Evolutionary conservation across 2,888 invertebrate genomes (phyloP).

Genomic region (Helicoverpa assulta): DNA sequence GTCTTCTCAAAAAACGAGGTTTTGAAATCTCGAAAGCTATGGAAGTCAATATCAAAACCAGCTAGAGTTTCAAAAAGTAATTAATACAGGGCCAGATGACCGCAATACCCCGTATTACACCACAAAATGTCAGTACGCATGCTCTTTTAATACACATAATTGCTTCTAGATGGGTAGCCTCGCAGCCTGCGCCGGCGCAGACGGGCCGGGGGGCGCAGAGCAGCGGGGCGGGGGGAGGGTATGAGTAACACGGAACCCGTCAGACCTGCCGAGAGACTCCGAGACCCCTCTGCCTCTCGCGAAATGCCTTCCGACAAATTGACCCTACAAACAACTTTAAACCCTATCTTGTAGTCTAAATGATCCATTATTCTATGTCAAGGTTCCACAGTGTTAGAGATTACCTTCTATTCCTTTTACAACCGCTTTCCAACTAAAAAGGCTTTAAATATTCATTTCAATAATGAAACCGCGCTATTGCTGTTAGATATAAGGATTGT

Average conservation of each 20-base stretch:
- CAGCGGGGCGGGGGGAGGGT: conserved; percentile 63
- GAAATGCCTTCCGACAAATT: conserved; percentile 75
- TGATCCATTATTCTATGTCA: conserved; percentile 50
- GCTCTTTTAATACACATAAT: conserved; percentile 70
- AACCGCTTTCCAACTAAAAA: conserved; percentile 75
- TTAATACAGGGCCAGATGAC: conserved; percentile 30
- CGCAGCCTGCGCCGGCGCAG: conserved; percentile 73
- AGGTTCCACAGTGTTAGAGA: conserved; percentile 54
- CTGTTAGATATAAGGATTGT: conserved; percentile 79
- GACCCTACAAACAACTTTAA: conserved; percentile 55
- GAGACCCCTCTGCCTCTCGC: conserved; percentile 79
- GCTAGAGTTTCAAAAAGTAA: conserved; percentile 3
- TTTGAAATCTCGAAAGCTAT: neutral
- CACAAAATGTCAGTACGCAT: conserved; percentile 63
- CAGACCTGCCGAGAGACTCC: conserved; percentile 81
- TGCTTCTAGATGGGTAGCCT: conserved; percentile 70
- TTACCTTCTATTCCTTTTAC: conserved; percentile 80
- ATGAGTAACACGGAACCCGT: conserved; percentile 89
- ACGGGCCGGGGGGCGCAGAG: conserved; percentile 66
- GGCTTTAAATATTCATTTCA: conserved; percentile 77
- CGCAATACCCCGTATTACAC: conserved; percentile 39
- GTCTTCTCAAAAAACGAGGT: neutral
- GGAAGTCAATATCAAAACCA: neutral
- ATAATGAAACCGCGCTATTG: conserved; percentile 79
- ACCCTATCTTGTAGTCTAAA: conserved; percentile 45